Percentiles rank a stretch among this genome's conserved stretches.
Conservation (phyloP, 2,888 invertebrate species). For the Catotricha subobsoleta region DNA sequence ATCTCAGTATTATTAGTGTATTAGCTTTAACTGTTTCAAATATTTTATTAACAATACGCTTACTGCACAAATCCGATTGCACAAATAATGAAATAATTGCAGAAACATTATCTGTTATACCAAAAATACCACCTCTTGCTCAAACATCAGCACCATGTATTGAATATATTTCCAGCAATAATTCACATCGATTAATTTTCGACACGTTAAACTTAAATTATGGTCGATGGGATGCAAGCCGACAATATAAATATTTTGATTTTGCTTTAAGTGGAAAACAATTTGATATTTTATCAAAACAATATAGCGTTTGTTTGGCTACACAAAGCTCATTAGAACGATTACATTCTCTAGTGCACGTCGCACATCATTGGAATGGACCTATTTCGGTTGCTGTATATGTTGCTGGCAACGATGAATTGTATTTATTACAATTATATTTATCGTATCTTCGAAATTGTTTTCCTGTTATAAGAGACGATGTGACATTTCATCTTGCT, state of each 20-base stretch:
- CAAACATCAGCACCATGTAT: conserved; percentile 11
- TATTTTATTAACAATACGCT: conserved; percentile 37
- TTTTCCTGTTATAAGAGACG: conserved; percentile 49
- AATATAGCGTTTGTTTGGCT: conserved; percentile 51
- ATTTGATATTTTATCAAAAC: conserved; percentile 40
- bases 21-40: conserved; percentile 46
- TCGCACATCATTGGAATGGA: conserved; percentile 68
- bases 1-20: conserved; percentile 24
- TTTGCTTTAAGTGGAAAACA: conserved; percentile 49
- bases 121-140: conserved; percentile 12
- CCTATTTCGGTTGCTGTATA: conserved; percentile 71
- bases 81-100: conserved; percentile 10
- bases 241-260: conserved; percentile 54
- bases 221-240: conserved; percentile 57
- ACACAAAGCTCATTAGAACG: conserved; percentile 76
- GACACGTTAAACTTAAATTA: conserved; percentile 43
- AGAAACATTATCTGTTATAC: conserved; percentile 7
- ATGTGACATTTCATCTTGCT: conserved; percentile 58
- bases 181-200: conserved; percentile 29
- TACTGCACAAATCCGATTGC: conserved; percentile 35
- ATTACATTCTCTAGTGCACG: conserved; percentile 55
- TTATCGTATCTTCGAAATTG: conserved; percentile 59
- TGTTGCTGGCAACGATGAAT: conserved; percentile 60
- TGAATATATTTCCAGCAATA: conserved; percentile 15
- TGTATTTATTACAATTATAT: conserved; percentile 52